Base-by-base conservation (phyloP, 92 coral and sea anemone species). In the Bergia sp. region DNA sequence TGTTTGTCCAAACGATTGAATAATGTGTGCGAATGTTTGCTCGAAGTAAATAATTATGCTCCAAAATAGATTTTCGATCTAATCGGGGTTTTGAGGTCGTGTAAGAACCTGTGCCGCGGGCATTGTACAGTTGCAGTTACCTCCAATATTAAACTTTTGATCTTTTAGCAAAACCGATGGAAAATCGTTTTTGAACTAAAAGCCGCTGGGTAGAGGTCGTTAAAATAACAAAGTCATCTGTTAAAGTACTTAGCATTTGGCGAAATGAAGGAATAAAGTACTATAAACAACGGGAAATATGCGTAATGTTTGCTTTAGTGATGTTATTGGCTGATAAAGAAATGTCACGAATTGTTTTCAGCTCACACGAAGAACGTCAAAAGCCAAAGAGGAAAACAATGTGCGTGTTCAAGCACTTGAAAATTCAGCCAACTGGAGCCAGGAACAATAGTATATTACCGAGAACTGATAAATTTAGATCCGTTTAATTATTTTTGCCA, bases 211-310 rank as follows among this genome's bases (percentile, higher is more conserved):
- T 43, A 45, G 29, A 71, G 29, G 74, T 71, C 87, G 71, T 72
- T 71, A 69, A 47, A 84, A 72, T 29, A 84, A 84, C 79, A 84
- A 36, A 47, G 78, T 72, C 87, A 84, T 84, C 79, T 84, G 87
- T 71, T 84, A 44, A 69, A 67, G 37, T 47, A 84, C 78, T 84
- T 84, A 84, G 15, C 79, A 37, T 65, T 43, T 64, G 42, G 77
- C 86, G 77, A 82, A 82, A 82, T 57, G 41, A 37, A 49, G 87
- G 87, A 84, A 84, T 67, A 84, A 43, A 44, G 29, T 69, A 37
- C 79, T 18, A 69, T 18, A 69, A 84, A 45, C 87, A 18, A 83
- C 87, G 87, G 76, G 76, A 72, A 72, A 72, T 72, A 72, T 72
- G 76, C 76, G 42, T 72, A 72, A 72, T 72, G 76, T 72, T 72